Percentiles rank a stretch among this genome's conserved stretches.
These are phyloP conservation scores for Sebastes aleutianus DNA, from an alignment of 2,797 vertebrate genomes.

Conservation along the genomic window DNA sequence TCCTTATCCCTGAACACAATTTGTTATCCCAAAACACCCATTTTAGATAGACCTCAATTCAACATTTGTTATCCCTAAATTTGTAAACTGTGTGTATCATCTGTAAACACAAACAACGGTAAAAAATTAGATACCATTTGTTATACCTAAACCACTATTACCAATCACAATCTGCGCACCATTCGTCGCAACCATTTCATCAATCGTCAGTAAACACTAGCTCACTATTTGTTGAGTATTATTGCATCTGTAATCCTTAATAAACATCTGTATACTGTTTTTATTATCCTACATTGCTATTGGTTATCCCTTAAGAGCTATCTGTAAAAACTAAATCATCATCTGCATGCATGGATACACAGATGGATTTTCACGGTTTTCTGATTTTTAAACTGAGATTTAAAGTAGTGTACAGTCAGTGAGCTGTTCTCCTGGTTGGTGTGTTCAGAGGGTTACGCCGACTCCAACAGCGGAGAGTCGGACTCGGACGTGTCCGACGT, in stretches of 20 bases:
- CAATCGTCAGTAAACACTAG: not conserved
- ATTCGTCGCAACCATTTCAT: not conserved
- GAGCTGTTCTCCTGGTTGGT: not conserved
- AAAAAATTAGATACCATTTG: not conserved
- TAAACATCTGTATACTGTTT: not conserved
- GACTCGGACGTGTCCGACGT: slow-evolving; percentile 84
- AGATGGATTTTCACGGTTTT: not conserved
- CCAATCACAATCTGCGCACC: not conserved
- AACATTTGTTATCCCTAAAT: not conserved
- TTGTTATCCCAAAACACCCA: not conserved
- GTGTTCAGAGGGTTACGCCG: slow-evolving; percentile 86
- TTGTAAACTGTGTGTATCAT: too few relatives aligned
- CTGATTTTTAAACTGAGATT: not conserved
- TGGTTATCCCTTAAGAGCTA: not conserved
- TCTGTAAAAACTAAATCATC: not conserved
- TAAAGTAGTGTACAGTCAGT: not conserved
- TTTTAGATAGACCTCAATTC: not conserved
- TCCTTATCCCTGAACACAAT: not conserved
- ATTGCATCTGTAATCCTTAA: not conserved
- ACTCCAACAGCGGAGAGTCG: slow-evolving; percentile 93
- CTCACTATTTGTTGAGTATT: not conserved
- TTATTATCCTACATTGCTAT: not conserved
- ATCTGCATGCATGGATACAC: not conserved
- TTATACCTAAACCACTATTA: not conserved
- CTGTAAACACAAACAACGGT: not conserved